Conservation (phyloP, 2,797 vertebrate species). For the Scyliorhinus canicula region DNA sequence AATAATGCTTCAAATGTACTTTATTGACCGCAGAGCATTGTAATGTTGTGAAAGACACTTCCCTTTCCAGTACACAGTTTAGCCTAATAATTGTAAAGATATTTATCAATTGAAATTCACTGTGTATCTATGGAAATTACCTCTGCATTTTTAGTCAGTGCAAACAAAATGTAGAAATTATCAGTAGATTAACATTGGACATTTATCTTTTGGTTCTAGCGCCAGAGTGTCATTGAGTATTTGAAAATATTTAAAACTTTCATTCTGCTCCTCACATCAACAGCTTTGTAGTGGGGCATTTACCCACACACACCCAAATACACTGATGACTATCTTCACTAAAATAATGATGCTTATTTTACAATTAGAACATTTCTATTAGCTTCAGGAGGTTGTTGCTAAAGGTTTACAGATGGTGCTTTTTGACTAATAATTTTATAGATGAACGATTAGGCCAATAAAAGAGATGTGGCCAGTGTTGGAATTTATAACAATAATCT, state of each 20-base stretch:
- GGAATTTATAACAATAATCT: conserved; percentile 7
- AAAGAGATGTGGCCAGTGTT: background rate
- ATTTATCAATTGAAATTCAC: background rate
- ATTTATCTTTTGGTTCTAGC: background rate
- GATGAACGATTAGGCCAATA: background rate
- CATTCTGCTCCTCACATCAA: background rate
- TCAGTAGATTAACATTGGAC: background rate
- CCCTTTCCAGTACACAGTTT: background rate
- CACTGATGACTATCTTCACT: background rate
- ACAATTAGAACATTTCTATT: background rate
- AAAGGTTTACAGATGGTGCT: background rate
- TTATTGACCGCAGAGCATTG: background rate
- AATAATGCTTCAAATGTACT: background rate
- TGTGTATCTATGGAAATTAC: background rate
- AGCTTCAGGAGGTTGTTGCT: background rate
- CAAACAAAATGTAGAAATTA: background rate
- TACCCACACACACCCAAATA: background rate
- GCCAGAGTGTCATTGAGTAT: background rate
- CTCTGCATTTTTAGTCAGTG: background rate
- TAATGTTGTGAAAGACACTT: background rate
- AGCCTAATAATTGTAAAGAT: background rate
- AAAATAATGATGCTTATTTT: background rate
- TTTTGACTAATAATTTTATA: background rate
- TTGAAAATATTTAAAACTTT: background rate
- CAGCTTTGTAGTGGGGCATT: background rate